Base-by-base conservation (phyloP, 30 jellyfish, hydroid and myxozoan genomes). In the Calvadosia cruxmelitensis region DNA sequence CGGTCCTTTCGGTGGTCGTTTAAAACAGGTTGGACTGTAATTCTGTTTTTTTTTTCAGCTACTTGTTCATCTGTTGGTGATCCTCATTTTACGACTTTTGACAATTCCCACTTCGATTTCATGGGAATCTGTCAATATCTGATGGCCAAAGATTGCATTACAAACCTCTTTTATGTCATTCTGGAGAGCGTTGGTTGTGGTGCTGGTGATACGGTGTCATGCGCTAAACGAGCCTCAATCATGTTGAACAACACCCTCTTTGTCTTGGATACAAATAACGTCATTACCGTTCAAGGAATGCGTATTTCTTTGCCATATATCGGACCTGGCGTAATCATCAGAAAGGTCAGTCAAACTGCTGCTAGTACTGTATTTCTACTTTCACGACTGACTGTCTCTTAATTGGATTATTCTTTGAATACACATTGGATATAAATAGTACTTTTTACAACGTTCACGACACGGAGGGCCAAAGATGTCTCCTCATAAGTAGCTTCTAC, bases 71-170 rank as follows among this genome's bases (percentile, higher is more conserved):
- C 63, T 28, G 57, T 31, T 64, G 95, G 95, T 2, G 95, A 83
- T 52, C 93, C 92, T 0, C 95, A 83, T 49, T 83, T 49, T 65
- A 35, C 51, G n/a, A 75, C 95, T 0, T 83, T 83, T 76, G 95
- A 83, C 53, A 85, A 93, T 27, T 30, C 74, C 26, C 28, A 73
- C 57, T 83, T 34, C 36, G 93, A 76, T 61, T 83, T 76, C 61
- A 83, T 78, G 89, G 95, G 95, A 2, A 29, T 70, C 15, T 83
- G 95, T 51, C 29, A 76, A 50, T 83, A 76, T 35, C 62, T 83
- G n/a, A 53, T 83, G 79, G 90, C 84, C 31, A 64, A 57, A 34
- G 95, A 83, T 49, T 67, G 78, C 23, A 49, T 12, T 31, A 2
- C 67, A 12, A 34, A 57, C 23, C 63, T 34, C 33, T 68, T 83